These are phyloP conservation scores for Agelaius phoeniceus DNA, from an alignment of 2,113 vertebrate species.

Conservation along the genomic window DNA sequence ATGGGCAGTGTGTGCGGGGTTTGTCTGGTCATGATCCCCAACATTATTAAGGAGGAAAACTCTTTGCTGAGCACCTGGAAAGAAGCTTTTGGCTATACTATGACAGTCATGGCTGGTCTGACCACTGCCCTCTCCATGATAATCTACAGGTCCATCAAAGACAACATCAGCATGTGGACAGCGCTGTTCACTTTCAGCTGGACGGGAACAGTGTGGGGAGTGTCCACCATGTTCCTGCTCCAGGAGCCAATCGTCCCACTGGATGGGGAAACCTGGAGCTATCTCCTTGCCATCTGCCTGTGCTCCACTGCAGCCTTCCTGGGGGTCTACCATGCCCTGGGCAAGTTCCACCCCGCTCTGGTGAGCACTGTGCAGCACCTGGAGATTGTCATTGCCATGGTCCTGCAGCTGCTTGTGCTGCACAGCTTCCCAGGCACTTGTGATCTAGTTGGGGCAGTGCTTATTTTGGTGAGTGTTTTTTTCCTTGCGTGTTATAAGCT, in stretches of 20 bases:
- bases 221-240: slow-evolving; percentile 96
- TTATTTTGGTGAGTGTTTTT: slow-evolving; percentile 94
- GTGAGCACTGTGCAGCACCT: slow-evolving; percentile 97
- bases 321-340: slow-evolving; percentile 95
- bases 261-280: slow-evolving; percentile 95
- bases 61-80: slow-evolving; percentile 92
- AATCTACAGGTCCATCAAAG: slow-evolving; percentile 94
- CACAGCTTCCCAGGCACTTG: slow-evolving; percentile 89
- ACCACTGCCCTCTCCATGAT: slow-evolving; percentile 98
- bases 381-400: slow-evolving; percentile 95
- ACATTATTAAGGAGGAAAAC: slow-evolving; percentile 89
- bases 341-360: slow-evolving; percentile 95
- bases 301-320: slow-evolving; percentile 96
- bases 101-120: slow-evolving; percentile 95
- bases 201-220: slow-evolving; percentile 95
- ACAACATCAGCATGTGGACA: slow-evolving; percentile 97
- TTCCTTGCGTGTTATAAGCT: slow-evolving; percentile 91
- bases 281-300: slow-evolving; percentile 92
- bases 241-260: slow-evolving; percentile 96
- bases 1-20: slow-evolving; percentile 90
- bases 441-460: slow-evolving; percentile 86
- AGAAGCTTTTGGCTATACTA: slow-evolving; percentile 96
- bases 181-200: slow-evolving; percentile 98
- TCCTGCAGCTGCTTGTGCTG: slow-evolving; percentile 93
- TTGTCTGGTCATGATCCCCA: slow-evolving; percentile 96